phyloP scores from a whole-genome alignment of 2,888 invertebrate species.

The Drosophila antonietae region DNA sequence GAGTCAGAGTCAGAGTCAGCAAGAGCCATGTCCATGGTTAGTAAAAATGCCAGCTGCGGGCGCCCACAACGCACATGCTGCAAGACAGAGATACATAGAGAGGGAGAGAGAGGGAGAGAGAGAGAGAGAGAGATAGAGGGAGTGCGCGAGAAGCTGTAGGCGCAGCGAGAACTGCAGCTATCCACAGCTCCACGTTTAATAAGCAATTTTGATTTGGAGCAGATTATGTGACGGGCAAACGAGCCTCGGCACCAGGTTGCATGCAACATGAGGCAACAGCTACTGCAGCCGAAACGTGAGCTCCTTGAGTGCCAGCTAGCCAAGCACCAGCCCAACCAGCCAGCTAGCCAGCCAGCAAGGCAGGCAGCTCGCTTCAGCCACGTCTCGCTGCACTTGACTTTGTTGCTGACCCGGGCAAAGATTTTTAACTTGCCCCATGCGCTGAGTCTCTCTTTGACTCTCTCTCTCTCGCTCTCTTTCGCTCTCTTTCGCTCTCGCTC shows the following conservation, averaged over 20 bases:
- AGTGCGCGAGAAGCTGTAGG: slow-evolving; percentile 17
- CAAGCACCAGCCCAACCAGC: not conserved
- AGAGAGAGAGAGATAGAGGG: not conserved
- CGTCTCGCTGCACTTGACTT: slow-evolving; percentile 73
- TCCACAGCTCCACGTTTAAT: slow-evolving; percentile 79
- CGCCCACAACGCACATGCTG: slow-evolving; percentile 40
- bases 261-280: slow-evolving; percentile 58
- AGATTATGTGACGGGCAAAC: slow-evolving; percentile 78
- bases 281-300: slow-evolving; percentile 60
- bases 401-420: slow-evolving; percentile 70
- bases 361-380: slow-evolving; percentile 22
- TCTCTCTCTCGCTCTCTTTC: not conserved
- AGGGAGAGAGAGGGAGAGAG: not conserved
- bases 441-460: not conserved
- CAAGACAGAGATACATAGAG: not conserved
- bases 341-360: not conserved
- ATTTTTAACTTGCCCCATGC: slow-evolving; percentile 52
- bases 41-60: slow-evolving; percentile 34
- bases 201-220: slow-evolving; percentile 83
- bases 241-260: slow-evolving; percentile 63
- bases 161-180: slow-evolving; percentile 24
- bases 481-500: not conserved
- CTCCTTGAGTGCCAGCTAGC: slow-evolving; percentile 18
- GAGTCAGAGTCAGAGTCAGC: slow-evolving; percentile 4
- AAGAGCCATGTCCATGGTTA: slow-evolving; percentile 20